Evolutionary conservation across 2,797 vertebrate genomes (phyloP), one percentile per base, ranked within the genome.

Genomic region (Astyanax mexicanus): DNA sequence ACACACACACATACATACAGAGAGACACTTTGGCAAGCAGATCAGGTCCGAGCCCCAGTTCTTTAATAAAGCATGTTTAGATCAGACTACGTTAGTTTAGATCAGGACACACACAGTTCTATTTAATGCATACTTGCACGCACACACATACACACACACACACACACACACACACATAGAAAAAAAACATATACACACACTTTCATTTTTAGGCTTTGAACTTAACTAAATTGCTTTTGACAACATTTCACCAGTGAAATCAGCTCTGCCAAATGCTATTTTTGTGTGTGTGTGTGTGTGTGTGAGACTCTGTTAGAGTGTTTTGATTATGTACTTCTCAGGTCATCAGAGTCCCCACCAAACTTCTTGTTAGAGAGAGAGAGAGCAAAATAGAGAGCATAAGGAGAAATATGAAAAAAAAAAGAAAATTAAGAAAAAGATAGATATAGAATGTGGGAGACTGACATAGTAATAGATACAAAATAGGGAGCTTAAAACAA

Each of bases 11-110:
- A 47, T 25, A 45, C 6, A 11, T 6, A 19, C 19, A 32, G 9
- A 49, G n/a, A n/a, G 29, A 32, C 29, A 32, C 5, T 58, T 27
- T 57, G 54, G 27, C 25, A n/a, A 32, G 6, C 13, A 57, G 25
- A 57, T 7, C 6, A 29, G 25, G 54, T 57, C 27, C 2, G 13
- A n/a, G 35, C 60, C 23, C 13, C 10, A 9, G 21, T 64, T 15
- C 61, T 64, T 64, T 64, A 64, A 64, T 25, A 64, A 44, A 44
- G 38, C 38, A 64, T 44, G 38, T 64, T 64, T 44, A 64, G 38
- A 44, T 64, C 61, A 64, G 61, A 44, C 38, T 12, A 19, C 38
- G 27, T 64, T 64, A 64, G 38, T 45, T 12, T 21, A 5, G 29
- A 32, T 32, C 29, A 32, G 29, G 29, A 32, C 29, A 32, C 29